Evolutionary conservation across 2,797 vertebrate species (phyloP).

Genomic region (Liparis tanakae): DNA sequence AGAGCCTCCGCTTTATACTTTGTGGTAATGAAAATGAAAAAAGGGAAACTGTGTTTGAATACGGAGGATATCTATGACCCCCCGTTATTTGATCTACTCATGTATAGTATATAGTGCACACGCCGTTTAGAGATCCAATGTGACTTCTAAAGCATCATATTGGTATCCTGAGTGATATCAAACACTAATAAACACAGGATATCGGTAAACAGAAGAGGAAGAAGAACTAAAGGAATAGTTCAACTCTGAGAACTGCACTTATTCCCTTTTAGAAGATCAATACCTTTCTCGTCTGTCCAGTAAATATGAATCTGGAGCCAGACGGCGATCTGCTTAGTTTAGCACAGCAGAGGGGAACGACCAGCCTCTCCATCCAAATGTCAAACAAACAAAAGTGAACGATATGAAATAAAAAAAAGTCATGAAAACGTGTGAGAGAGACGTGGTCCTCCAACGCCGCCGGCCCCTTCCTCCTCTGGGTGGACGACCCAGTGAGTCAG

Average conservation of each 20-base stretch:
- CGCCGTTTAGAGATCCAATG: constrained; percentile 4
- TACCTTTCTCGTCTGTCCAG: background rate
- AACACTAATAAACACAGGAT: constrained; percentile 8
- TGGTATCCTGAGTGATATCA: background rate
- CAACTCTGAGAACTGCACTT: constrained; percentile 9
- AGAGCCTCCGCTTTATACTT: constrained; percentile 24
- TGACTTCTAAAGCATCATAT: constrained; percentile 10
- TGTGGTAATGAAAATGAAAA: constrained; percentile 17
- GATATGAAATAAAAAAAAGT: background rate
- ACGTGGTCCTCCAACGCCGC: constrained; percentile 10
- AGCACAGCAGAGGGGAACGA: background rate
- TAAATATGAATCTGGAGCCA: background rate
- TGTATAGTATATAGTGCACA: constrained; percentile 4
- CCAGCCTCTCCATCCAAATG: background rate
- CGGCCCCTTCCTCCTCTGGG: constrained; percentile 42
- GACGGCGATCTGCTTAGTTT: constrained; percentile 13
- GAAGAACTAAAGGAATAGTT: background rate
- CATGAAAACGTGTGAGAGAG: constrained; percentile 17
- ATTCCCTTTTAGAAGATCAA: background rate
- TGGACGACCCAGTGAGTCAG: constrained; percentile 35
- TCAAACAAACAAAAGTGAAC: constrained; percentile 15
- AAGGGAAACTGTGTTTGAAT: constrained; percentile 1
- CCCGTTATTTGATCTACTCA: constrained; percentile 16
- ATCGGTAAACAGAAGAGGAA: background rate
- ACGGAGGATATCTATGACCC: background rate